A percentile compares a stretch with the other conserved stretches of the same genome.
phyloP scores from a whole-genome alignment of 1,140 invertebrate species.

The Drosophila tani region DNA sequence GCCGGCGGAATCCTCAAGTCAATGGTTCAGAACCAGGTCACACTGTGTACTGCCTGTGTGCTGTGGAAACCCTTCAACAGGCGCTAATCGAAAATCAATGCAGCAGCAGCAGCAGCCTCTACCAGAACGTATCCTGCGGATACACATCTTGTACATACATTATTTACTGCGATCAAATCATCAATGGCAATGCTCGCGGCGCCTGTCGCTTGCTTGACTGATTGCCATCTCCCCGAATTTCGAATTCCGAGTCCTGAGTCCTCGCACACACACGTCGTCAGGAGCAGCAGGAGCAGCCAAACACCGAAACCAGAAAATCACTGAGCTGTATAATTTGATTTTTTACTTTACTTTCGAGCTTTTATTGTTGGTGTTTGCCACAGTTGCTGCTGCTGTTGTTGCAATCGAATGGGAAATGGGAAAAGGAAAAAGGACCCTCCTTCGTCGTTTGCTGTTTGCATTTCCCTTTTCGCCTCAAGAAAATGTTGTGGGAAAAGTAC shows the following conservation, averaged over 20 bases:
- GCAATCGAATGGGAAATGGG: constrained; percentile 15
- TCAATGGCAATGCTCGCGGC: constrained; percentile 63
- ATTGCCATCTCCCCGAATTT: constrained; percentile 42
- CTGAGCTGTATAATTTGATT: constrained; percentile 79
- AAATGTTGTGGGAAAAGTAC: constrained; percentile 23
- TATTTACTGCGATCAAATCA: constrained; percentile 76
- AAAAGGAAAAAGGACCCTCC: constrained; percentile 4
- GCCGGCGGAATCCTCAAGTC: constrained; percentile 57
- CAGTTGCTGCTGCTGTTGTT: constrained; percentile 17
- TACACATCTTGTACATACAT: constrained; percentile 69
- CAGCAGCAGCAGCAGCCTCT: constrained; percentile 33
- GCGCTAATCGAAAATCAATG: constrained; percentile 79
- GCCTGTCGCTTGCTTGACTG: constrained; percentile 65
- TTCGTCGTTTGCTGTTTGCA: constrained; percentile 8
- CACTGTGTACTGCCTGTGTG: constrained; percentile 40
- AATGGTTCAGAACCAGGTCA: constrained; percentile 74
- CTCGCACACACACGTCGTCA: constrained; percentile 6
- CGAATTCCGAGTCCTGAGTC: neutral
- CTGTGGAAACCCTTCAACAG: constrained; percentile 57
- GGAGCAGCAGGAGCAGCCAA: constrained; percentile 24
- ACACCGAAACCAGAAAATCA: constrained; percentile 74
- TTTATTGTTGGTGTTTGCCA: constrained; percentile 40
- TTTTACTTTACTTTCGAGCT: constrained; percentile 45
- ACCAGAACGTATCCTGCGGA: constrained; percentile 25
- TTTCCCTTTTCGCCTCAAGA: constrained; percentile 1